Evolutionary conservation across 2,113 vertebrate genomes (phyloP).

Genomic region (Ploceus nigricollis): DNA sequence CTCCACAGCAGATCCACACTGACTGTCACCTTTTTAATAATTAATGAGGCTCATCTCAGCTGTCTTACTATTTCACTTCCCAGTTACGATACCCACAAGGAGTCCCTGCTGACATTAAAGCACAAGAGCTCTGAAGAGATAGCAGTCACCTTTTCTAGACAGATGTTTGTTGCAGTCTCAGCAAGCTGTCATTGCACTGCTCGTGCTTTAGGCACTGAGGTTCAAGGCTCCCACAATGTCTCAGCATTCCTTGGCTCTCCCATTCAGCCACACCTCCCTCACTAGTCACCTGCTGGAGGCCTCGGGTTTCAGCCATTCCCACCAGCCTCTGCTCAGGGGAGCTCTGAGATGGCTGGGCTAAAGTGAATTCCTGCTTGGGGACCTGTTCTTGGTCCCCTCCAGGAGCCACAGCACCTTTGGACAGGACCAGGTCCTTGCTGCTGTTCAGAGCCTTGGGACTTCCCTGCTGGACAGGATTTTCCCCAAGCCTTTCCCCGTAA

Average conservation of each 20-base stretch:
- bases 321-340: neutral
- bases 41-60: neutral
- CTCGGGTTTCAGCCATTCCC: neutral
- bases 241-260: neutral
- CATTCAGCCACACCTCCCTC: neutral
- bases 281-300: neutral
- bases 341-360: neutral
- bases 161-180: neutral
- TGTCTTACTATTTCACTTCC: neutral
- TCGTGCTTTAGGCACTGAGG: neutral
- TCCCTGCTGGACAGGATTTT: neutral
- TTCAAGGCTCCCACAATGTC: neutral
- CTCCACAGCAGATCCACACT: neutral
- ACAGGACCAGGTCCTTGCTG: neutral
- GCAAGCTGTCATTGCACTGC: neutral
- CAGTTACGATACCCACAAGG: neutral
- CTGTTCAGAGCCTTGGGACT: neutral
- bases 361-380: neutral
- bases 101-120: neutral
- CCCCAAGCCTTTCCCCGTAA: rapidly evolving
- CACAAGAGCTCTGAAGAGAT: neutral
- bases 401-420: neutral
- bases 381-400: neutral
- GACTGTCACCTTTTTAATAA: neutral
- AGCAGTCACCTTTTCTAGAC: neutral